A percentile compares a stretch with the other conserved stretches of the same genome.
These are phyloP conservation scores for Mycalesis mineus DNA, from an alignment of 2,888 invertebrate species.

Conservation along the genomic window DNA sequence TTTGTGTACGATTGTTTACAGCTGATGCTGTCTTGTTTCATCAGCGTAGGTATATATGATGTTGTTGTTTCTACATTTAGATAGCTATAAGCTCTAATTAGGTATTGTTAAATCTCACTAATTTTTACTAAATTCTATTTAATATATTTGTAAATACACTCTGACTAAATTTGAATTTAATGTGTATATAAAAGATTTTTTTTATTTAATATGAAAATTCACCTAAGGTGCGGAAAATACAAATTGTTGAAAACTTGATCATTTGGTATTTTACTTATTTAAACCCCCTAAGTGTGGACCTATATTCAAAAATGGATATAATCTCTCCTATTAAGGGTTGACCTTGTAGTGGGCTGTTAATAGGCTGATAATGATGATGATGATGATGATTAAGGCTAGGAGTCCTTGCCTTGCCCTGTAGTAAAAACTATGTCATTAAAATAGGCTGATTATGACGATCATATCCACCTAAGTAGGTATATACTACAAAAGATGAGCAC, in stretches of 20 bases:
- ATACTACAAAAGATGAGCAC: no score
- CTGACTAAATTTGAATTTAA: constrained; percentile 76
- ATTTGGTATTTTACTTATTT: constrained; percentile 41
- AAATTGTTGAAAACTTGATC: constrained; percentile 72
- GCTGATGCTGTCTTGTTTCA: constrained; percentile 63
- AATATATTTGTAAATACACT: constrained; percentile 80
- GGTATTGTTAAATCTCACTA: constrained; percentile 78
- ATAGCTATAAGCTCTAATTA: constrained; percentile 59
- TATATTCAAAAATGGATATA: no score
- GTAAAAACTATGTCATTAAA: no score
- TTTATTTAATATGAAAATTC: constrained; percentile 73
- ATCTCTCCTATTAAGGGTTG: no score
- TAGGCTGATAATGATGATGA: no score
- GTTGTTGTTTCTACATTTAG: constrained; percentile 74
- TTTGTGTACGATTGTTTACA: constrained; percentile 52
- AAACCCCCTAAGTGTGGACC: neutral
- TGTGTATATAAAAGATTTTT: constrained; percentile 76
- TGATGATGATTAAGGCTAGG: no score
- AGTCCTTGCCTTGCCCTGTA: no score
- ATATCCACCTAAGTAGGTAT: no score
- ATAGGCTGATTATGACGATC: no score
- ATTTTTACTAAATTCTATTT: constrained; percentile 79
- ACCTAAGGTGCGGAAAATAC: constrained; percentile 76
- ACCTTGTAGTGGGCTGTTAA: no score
- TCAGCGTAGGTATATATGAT: constrained; percentile 69